phyloP scores from a whole-genome alignment of 2,888 invertebrate genomes.

The Tipula confusa region DNA sequence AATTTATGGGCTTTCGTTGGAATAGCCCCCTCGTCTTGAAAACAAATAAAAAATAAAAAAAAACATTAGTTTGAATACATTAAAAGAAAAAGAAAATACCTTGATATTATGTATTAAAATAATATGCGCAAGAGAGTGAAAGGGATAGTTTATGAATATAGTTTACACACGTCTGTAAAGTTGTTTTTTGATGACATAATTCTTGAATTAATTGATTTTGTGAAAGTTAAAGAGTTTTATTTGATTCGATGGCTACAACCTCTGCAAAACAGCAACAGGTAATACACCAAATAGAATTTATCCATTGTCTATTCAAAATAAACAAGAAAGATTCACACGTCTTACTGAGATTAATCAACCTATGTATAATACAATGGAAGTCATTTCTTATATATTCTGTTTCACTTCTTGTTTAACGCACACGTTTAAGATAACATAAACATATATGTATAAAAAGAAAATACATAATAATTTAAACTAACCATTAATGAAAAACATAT shows the following conservation, averaged over 20 bases:
- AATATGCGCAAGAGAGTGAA: not conserved
- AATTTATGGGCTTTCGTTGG: constrained; percentile 3
- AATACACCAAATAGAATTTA: not conserved
- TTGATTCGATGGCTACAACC: not conserved
- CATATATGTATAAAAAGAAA: not conserved
- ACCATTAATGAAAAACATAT: not conserved
- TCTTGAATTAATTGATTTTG: constrained; percentile 15
- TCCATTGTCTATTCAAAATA: not conserved
- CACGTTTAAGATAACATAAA: not conserved
- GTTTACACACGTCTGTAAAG: not conserved
- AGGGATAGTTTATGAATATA: not conserved
- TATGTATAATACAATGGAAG: not conserved
- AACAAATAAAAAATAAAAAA: not conserved
- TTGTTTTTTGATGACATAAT: constrained; percentile 4
- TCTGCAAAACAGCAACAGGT: not conserved
- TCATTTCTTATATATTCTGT: not conserved
- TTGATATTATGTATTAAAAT: not conserved
- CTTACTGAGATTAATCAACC: not conserved
- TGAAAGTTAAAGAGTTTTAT: not conserved
- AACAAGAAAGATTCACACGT: not conserved
- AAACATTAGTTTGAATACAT: not conserved
- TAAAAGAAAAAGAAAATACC: not conserved
- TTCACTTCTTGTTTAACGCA: not conserved
- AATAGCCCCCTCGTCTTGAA: constrained; percentile 13
- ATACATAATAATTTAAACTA: not conserved